These are phyloP conservation scores for Platygyra sinensis DNA, from an alignment of 64 coral and sea anemone genomes.

Conservation along the genomic window DNA sequence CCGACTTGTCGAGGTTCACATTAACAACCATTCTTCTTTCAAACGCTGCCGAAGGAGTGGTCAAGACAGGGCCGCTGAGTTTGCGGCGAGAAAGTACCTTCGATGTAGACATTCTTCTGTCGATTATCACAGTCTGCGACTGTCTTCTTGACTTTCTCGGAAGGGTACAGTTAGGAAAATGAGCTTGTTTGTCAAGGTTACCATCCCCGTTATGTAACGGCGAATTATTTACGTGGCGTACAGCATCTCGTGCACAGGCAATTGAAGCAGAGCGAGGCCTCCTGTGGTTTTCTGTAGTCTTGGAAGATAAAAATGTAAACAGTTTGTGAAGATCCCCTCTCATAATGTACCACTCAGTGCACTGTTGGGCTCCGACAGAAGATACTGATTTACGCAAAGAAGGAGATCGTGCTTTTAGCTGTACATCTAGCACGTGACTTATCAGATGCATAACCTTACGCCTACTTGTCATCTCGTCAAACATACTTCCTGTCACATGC, in stretches of 20 bases:
- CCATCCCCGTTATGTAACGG: not conserved
- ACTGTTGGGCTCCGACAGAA: not conserved
- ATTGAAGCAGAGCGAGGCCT: not conserved
- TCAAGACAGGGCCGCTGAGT: no score
- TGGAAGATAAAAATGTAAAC: slow-evolving; percentile 1
- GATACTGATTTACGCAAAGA: not conserved
- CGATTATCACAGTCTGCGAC: not conserved
- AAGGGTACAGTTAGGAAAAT: not conserved
- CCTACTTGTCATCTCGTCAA: no score
- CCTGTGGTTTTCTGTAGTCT: not conserved
- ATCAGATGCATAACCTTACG: no score
- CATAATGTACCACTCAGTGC: not conserved
- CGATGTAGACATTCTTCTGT: not conserved
- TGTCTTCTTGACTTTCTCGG: not conserved
- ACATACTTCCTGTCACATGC: no score
- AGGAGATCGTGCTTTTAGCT: not conserved
- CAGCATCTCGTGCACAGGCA: not conserved
- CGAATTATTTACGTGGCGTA: not conserved
- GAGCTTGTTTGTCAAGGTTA: not conserved
- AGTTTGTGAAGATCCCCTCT: not conserved
- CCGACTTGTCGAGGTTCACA: not conserved
- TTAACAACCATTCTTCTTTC: not conserved
- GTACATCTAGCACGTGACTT: not conserved
- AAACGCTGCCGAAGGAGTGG: not conserved
- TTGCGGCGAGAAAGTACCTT: not conserved